phyloP scores from a whole-genome alignment of 2,113 vertebrate species.

The Nesogale talazaci region DNA sequence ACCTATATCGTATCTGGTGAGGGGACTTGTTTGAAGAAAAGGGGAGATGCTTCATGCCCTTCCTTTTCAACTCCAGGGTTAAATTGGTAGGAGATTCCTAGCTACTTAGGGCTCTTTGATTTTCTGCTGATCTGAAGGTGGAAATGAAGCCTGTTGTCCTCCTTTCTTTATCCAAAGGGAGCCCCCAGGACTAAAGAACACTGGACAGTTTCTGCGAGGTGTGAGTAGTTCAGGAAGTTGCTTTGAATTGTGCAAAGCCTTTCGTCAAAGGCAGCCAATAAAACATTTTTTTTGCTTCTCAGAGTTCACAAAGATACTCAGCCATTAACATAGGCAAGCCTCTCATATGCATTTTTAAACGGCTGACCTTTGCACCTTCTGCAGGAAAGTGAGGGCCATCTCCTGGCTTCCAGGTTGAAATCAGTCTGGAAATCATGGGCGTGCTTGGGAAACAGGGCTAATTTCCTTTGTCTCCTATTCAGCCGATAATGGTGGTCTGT shows the following conservation, averaged over 20 bases:
- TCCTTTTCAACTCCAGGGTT: neutral
- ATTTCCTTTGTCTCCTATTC: slow-evolving; percentile 93
- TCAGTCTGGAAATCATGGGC: slow-evolving; percentile 85
- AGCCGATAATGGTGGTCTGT: slow-evolving; percentile 89
- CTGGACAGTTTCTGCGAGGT: slow-evolving; percentile 57
- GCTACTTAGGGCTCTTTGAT: slow-evolving; percentile 42
- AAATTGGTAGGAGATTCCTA: neutral
- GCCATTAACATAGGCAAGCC: slow-evolving; percentile 86
- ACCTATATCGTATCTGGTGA: no score
- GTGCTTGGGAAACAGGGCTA: slow-evolving; percentile 86
- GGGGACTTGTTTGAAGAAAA: neutral
- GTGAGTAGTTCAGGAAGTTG: slow-evolving; percentile 77
- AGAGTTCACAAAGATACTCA: slow-evolving; percentile 84
- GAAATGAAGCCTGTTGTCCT: neutral
- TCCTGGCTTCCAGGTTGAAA: slow-evolving; percentile 86
- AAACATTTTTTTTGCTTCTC: slow-evolving; percentile 82
- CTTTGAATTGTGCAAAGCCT: slow-evolving; percentile 81
- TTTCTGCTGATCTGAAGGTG: neutral
- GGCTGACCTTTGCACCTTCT: slow-evolving; percentile 91
- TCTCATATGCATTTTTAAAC: slow-evolving; percentile 90
- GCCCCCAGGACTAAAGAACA: slow-evolving; percentile 56
- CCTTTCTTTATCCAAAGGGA: slow-evolving; percentile 48
- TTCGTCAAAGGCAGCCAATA: slow-evolving; percentile 77
- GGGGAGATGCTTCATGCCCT: neutral
- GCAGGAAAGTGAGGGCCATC: slow-evolving; percentile 89